Evolutionary conservation across 2,888 invertebrate species (phyloP), one percentile per base, ranked within the genome.

Genomic region (Opisthograptis luteolata): DNA sequence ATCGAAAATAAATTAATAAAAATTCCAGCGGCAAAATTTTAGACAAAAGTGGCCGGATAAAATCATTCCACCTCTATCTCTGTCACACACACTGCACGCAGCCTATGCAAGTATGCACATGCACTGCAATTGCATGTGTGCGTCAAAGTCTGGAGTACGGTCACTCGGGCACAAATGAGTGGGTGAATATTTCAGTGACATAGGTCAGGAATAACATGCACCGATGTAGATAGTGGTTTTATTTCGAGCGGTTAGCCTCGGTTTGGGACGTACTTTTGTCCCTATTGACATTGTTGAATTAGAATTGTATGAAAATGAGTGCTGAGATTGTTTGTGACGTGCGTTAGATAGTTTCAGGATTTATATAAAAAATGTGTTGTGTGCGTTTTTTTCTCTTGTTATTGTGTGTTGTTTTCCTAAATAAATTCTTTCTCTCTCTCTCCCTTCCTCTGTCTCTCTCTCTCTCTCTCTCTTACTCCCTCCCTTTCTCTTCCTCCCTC

Each of bases 191-290:
- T 73, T 60, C 62, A 66, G 73, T 81, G 74, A 62, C 74, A 68
- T 81, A 84, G 85, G 80, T 84, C 84, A 74, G 74, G 71, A 68
- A 61, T 61, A 44, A 39, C 45, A n/a, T n/a, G n/a, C n/a, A 39
- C 31, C 32, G 50, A 51, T 49, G 43, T 41, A 44, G 42, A 45
- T 54, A 58, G 36, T 32, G 28, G 37, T 44, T 49, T 50, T 40
- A 43, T 51, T 51, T 55, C 14, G 36, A 51, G 43, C 30, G 31
- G 24, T 39, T 46, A 37, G 20, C 32, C 44, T 30, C 13, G 28
- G 43, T 39, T 37, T 9, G 39, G 43, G 43, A 44, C 37, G 43
- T 50, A 28, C 49, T 42, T 25, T 36, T 32, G 43, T 34, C 22
- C 43, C 19, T n/a, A 9, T 22, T 50, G 43, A 39, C 49, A 39